These are phyloP conservation scores for Andrena camellia DNA, from an alignment of 2,888 invertebrate species.

Conservation along the genomic window DNA sequence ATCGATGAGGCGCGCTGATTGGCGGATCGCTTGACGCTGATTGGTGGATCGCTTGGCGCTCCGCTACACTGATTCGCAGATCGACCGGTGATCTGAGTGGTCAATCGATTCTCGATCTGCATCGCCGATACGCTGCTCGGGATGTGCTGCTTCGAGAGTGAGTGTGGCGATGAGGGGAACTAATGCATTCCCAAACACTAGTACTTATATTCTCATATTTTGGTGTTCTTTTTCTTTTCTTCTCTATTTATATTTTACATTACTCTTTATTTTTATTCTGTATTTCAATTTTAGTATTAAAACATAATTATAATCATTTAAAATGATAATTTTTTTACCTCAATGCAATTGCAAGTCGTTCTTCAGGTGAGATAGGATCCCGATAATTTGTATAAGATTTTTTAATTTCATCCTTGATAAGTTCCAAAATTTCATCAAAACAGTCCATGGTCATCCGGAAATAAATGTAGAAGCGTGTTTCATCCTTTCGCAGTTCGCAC, in stretches of 20 bases:
- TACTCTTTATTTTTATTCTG: neutral
- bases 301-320: neutral
- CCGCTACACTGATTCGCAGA: too few relatives aligned
- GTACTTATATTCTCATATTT: neutral
- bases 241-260: neutral
- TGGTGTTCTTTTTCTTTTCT: too few relatives aligned
- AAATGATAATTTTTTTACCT: neutral
- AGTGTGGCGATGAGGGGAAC: too few relatives aligned
- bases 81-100: too few relatives aligned
- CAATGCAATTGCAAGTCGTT: neutral
- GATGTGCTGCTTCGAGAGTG: too few relatives aligned
- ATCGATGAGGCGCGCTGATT: too few relatives aligned
- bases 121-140: too few relatives aligned
- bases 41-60: too few relatives aligned
- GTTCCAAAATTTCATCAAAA: constrained; percentile 7
- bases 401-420: neutral
- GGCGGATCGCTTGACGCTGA: too few relatives aligned
- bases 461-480: constrained; percentile 1
- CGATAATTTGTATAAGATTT: constrained; percentile 5
- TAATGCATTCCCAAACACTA: too few relatives aligned
- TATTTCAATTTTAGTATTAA: neutral
- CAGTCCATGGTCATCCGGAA: neutral
- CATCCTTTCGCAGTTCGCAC: neutral
- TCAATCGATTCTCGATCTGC: too few relatives aligned
- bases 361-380: neutral